phyloP scores from a whole-genome alignment of 2,888 invertebrate genomes.

The Glaucopsyche alexis region DNA sequence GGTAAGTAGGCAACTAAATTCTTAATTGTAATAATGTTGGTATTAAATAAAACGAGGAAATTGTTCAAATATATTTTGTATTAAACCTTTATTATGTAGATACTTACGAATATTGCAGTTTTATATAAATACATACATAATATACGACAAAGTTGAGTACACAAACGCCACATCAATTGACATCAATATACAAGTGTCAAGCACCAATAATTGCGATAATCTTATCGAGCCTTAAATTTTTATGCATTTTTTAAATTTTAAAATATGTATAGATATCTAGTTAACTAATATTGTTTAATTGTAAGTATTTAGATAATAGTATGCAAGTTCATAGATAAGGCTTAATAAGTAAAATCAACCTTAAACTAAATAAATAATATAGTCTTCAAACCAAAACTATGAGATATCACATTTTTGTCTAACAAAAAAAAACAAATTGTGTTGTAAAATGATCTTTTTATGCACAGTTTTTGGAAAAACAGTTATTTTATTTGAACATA shows the following conservation, averaged over 20 bases:
- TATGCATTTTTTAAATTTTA: neutral
- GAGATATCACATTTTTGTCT: neutral
- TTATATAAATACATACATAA: neutral
- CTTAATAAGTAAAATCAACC: neutral
- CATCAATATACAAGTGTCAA: slow-evolving; percentile 16
- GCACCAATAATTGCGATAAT: slow-evolving; percentile 7
- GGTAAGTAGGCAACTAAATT: too few species aligned
- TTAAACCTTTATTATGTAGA: slow-evolving; percentile 1
- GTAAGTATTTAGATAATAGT: neutral
- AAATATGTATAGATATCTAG: neutral
- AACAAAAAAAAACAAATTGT: neutral
- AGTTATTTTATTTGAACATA: neutral
- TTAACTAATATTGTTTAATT: slow-evolving; percentile 7
- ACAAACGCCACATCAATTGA: neutral
- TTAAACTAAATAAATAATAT: neutral
- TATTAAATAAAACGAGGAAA: neutral
- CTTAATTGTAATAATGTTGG: neutral
- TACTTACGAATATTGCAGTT: slow-evolving; percentile 18
- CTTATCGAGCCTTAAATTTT: neutral
- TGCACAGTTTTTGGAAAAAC: neutral
- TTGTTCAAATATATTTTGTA: slow-evolving; percentile 7
- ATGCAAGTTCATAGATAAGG: neutral
- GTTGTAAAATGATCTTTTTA: neutral
- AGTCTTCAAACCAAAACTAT: neutral
- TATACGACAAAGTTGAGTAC: neutral